phyloP scores from a whole-genome alignment of 64 coral and sea anemone genomes.

The Exaiptasia diaphana region DNA sequence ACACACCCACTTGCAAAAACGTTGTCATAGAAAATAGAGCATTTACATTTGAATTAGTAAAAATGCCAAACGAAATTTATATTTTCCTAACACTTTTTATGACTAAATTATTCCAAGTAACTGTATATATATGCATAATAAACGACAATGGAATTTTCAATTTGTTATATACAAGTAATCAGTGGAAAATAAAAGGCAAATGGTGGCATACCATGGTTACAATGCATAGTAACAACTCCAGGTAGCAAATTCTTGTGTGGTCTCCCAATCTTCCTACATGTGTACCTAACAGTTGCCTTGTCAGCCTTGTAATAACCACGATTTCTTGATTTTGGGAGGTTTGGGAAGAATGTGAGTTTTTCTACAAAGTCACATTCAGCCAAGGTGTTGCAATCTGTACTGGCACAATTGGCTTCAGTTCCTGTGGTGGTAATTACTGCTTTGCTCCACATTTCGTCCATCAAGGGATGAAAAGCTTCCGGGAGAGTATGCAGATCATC shows the following conservation, averaged over 20 bases:
- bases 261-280: neutral
- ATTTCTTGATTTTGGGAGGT: neutral
- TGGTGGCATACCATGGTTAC: neutral
- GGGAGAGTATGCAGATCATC: neutral
- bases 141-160: neutral
- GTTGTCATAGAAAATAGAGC: neutral
- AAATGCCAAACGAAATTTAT: neutral
- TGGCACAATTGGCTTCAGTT: neutral
- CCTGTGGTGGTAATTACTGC: neutral
- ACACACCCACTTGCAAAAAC: neutral
- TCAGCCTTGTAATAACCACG: neutral
- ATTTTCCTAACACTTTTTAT: neutral
- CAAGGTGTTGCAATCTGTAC: neutral
- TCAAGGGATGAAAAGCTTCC: neutral
- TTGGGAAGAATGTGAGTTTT: neutral
- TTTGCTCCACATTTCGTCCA: neutral
- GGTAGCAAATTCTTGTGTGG: neutral
- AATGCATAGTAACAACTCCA: conserved; percentile 4
- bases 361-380: neutral
- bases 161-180: neutral
- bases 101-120: neutral
- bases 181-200: neutral
- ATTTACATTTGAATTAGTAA: neutral
- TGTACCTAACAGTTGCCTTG: neutral
- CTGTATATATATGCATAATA: neutral